phyloP scores from a whole-genome alignment of 1,140 invertebrate species.

The Aphis gossypii region DNA sequence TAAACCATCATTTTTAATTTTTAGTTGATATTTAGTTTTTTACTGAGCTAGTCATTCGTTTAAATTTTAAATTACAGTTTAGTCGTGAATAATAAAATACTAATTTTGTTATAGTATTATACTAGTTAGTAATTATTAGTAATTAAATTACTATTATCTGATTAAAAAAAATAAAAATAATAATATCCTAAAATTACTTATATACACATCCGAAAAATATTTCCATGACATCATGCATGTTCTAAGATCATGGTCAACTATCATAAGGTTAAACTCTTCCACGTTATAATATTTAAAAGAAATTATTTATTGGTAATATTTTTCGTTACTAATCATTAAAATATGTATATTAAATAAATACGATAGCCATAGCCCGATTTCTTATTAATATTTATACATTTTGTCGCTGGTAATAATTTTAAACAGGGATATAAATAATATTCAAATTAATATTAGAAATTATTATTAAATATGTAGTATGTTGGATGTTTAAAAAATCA shows the following conservation, averaged over 20 bases:
- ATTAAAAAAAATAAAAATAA: neutral
- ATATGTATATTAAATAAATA: neutral
- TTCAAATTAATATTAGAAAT: neutral
- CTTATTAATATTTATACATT: neutral
- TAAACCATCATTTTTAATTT: neutral
- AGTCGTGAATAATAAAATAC: neutral
- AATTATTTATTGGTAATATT: neutral
- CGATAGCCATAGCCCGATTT: neutral
- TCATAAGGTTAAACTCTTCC: neutral
- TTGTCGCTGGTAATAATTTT: neutral
- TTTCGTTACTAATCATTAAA: neutral
- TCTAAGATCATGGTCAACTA: neutral
- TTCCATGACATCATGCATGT: constrained; percentile 23
- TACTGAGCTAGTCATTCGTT: neutral
- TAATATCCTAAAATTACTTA: neutral
- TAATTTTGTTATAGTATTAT: neutral
- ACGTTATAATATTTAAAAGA: neutral
- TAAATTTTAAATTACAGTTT: neutral
- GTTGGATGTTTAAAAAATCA: neutral
- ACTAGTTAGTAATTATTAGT: neutral
- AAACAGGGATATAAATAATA: neutral
- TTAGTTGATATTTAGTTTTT: neutral
- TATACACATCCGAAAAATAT: constrained; percentile 4
- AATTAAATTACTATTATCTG: neutral
- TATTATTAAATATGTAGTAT: neutral